Evolutionary conservation across 2,797 vertebrate species (phyloP).

Genomic region (Cichlasoma orientale): DNA sequence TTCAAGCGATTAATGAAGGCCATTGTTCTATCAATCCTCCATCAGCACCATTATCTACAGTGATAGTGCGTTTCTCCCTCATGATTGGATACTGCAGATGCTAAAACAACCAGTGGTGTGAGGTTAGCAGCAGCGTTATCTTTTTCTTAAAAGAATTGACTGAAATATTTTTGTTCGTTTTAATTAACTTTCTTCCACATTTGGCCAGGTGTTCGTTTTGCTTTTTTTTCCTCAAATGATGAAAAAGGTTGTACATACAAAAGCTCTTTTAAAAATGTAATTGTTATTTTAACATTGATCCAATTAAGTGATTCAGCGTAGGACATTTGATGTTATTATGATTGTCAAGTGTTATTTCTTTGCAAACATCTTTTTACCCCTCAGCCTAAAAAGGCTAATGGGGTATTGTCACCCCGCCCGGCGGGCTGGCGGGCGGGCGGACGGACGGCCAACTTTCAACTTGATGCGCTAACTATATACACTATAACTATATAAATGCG

Average conservation of each 20-base stretch:
- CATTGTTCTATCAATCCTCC: neutral
- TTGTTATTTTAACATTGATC: constrained; percentile 27
- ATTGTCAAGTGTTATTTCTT: constrained; percentile 46
- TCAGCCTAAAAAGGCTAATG: too few relatives aligned
- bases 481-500: too few relatives aligned
- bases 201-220: constrained; percentile 65
- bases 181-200: constrained; percentile 11
- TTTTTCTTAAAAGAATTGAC: constrained; percentile 10
- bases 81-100: constrained; percentile 1
- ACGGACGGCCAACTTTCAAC: too few relatives aligned
- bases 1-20: neutral
- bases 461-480: too few relatives aligned
- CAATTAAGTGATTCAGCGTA: constrained; percentile 32
- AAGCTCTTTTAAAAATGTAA: constrained; percentile 14
- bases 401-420: too few relatives aligned
- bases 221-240: constrained; percentile 28
- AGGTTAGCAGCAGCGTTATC: neutral
- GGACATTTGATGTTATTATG: constrained; percentile 49
- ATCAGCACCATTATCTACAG: neutral
- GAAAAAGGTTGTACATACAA: constrained; percentile 50
- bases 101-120: constrained; percentile 5
- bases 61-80: constrained; percentile 7
- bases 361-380: neutral
- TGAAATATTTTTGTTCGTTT: constrained; percentile 12
- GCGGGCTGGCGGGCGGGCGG: too few relatives aligned